phyloP scores from a whole-genome alignment of 2,113 vertebrate species.

The Pionites leucogaster region DNA sequence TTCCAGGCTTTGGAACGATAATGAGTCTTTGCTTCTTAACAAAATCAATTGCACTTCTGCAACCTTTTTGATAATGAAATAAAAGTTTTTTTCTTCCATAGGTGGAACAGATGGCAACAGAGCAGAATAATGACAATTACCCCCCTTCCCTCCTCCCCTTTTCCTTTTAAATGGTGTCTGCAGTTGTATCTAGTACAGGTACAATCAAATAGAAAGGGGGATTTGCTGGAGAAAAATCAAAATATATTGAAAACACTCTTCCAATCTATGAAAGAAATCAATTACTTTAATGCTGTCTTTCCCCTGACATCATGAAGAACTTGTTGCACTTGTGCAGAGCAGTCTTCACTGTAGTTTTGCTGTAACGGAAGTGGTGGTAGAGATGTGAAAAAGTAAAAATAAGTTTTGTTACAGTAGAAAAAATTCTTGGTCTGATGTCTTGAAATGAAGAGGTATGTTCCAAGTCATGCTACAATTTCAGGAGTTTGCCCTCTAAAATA shows the following conservation, averaged over 20 bases:
- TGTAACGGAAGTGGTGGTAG: neutral
- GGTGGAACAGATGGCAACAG: conserved; percentile 7
- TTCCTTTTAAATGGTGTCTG: conserved; percentile 9
- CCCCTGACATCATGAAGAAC: neutral
- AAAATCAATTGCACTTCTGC: conserved; percentile 43
- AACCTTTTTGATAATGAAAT: conserved; percentile 57
- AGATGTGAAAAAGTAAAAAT: neutral
- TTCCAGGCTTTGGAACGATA: conserved; percentile 11
- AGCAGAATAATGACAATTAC: conserved; percentile 33
- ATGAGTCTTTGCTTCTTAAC: conserved; percentile 45
- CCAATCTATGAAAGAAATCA: conserved; percentile 16
- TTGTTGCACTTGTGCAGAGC: neutral
- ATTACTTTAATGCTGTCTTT: conserved; percentile 7
- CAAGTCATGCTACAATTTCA: neutral
- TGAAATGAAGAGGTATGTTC: neutral
- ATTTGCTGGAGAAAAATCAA: conserved; percentile 32
- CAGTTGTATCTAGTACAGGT: neutral
- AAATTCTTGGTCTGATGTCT: neutral
- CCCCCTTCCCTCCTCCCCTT: neutral
- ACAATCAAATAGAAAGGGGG: conserved; percentile 18
- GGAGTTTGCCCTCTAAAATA: neutral
- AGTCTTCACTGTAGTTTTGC: neutral
- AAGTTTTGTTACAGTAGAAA: neutral
- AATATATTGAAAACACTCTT: conserved; percentile 21
- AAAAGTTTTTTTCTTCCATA: neutral